Percentiles rank a stretch among this genome's conserved stretches.
These are phyloP conservation scores for Amyelois transitella DNA, from an alignment of 1,140 invertebrate species.

Conservation along the genomic window DNA sequence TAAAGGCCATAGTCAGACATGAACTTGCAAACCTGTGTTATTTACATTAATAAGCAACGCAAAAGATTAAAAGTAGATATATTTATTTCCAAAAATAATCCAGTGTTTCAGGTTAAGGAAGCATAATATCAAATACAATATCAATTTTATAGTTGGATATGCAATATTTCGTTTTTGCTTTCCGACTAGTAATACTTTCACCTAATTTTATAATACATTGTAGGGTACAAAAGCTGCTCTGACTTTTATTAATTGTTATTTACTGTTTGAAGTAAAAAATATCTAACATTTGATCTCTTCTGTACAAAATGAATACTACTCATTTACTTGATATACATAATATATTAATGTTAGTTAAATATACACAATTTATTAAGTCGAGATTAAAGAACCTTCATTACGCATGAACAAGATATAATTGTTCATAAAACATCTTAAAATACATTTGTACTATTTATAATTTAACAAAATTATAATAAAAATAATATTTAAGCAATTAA, in stretches of 20 bases:
- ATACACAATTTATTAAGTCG: slow-evolving; percentile 30
- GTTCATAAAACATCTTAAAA: slow-evolving; percentile 37
- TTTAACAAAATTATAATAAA: slow-evolving; percentile 40
- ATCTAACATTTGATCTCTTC: slow-evolving; percentile 45
- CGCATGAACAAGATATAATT: slow-evolving; percentile 1
- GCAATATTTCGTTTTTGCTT: slow-evolving; percentile 30
- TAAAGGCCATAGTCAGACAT: too few relatives aligned
- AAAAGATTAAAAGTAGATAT: too few relatives aligned
- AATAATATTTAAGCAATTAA: slow-evolving; percentile 21
- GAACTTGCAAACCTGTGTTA: too few relatives aligned
- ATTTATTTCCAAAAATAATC: slow-evolving; percentile 14
- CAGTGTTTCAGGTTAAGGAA: slow-evolving; percentile 29
- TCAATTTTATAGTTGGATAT: slow-evolving; percentile 38
- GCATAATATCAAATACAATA: slow-evolving; percentile 53
- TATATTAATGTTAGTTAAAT: slow-evolving; percentile 39
- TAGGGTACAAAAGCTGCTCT: slow-evolving; percentile 62
- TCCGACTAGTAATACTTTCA: slow-evolving; percentile 45
- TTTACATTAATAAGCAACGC: too few relatives aligned
- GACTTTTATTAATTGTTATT: slow-evolving; percentile 24
- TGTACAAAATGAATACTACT: slow-evolving; percentile 61
- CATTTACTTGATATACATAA: slow-evolving; percentile 26
- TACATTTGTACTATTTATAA: slow-evolving; percentile 67
- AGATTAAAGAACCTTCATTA: slow-evolving; percentile 8
- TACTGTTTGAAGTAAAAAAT: slow-evolving; percentile 59
- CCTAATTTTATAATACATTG: slow-evolving; percentile 32